Evolutionary conservation across 1,140 invertebrate species (phyloP), one percentile per base, ranked within the genome.

Genomic region (Acromyrmex echinatior): DNA sequence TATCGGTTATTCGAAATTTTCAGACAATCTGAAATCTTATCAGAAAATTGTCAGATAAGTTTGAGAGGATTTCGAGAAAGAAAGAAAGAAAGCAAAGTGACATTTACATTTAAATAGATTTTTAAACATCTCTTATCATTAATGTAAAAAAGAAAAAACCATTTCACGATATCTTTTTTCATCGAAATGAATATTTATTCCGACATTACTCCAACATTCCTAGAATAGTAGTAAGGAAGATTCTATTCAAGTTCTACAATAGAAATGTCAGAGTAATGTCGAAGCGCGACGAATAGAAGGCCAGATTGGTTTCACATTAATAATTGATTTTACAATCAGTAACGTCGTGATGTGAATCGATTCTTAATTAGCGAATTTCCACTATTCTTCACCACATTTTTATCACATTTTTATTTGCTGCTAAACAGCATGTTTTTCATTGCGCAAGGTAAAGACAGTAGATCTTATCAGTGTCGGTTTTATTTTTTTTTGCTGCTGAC

Each of bases 401-500:
- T 21, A 21, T 21, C 21, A 21, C 21, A 58, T 5, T 25, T n/a
- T 35, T 51, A 6, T 14, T n/a, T 0, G 25, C 12, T 2, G 10
- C 39, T 31, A 49, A 49, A 35, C 10, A 12, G 4, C 9, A 10
- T 4, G 16, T 16, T 21, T 31, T 58, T 7, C 7, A 31, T 0
- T n/a, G 3, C 10, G 14, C 3, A 6, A 70, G n/a, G 12, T 39
- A 39, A 39, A 21, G 14, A 25, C 31, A 14, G 14, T 58, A 39
- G 3, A 70, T 71, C 49, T 70, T 70, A 71, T 81, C 78, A 63
- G 28, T 1, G 18, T 9, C 12, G 35, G 16, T 12, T 21, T 80
- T 68, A 18, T 56, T 68, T 68, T 80, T 79, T n/a, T 35, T 1
- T n/a, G 14, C 45, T n/a, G 63, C n/a, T 53, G 49, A 70, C 28